Evolutionary conservation across 2,888 invertebrate species (phyloP).

Genomic region (Euplagia quadripunctaria): DNA sequence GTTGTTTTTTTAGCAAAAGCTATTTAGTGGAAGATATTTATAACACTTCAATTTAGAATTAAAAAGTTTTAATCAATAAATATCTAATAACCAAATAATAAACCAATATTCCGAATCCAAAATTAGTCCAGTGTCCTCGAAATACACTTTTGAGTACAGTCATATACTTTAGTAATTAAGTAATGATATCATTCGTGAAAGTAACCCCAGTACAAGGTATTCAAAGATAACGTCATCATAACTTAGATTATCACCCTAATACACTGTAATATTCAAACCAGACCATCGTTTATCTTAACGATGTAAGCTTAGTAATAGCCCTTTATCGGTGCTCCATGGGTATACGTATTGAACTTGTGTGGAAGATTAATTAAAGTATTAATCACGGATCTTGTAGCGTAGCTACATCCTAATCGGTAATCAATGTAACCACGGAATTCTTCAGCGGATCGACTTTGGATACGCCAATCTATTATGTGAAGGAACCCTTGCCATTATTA

Average conservation of each 20-base stretch:
- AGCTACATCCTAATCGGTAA: conserved; percentile 40
- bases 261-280: conserved; percentile 28
- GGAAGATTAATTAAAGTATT: conserved; percentile 53
- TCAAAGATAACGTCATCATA: not conserved
- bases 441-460: conserved; percentile 44
- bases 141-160: not conserved
- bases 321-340: conserved; percentile 18
- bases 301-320: conserved; percentile 29
- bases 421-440: conserved; percentile 54
- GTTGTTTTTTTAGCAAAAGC: too few relatives aligned
- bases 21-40: too few relatives aligned
- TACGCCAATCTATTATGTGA: conserved; percentile 59
- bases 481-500: conserved; percentile 57
- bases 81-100: too few relatives aligned
- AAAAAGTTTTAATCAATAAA: too few relatives aligned
- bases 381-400: conserved; percentile 42
- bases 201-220: conserved; percentile 1
- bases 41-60: too few relatives aligned
- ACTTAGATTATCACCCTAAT: conserved; percentile 1
- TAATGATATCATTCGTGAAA: not conserved
- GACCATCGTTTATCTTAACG: conserved; percentile 30
- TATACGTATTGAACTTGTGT: conserved; percentile 33
- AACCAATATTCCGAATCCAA: too few relatives aligned
- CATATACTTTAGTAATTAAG: not conserved
- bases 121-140: too few relatives aligned